Evolutionary conservation across 53 echinoderm and acorn worm genomes (phyloP), one percentile per base, ranked within the genome.

Genomic region (Astropecten irregularis): DNA sequence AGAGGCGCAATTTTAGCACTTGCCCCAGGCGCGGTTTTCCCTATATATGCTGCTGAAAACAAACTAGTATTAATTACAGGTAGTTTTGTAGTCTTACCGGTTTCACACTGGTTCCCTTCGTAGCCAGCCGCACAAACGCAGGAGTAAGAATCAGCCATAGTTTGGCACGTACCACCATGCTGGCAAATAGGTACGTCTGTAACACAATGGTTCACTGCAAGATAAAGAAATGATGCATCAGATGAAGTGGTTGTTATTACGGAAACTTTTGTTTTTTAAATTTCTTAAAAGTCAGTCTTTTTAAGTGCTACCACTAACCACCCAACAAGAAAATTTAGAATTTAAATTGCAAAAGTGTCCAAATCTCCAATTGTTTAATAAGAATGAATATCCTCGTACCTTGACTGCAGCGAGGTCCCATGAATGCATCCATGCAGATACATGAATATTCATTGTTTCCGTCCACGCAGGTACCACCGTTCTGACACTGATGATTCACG

Each of bases 381-480:
- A n/a, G n/a, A n/a, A n/a, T n/a, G n/a, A n/a, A n/a, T n/a, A n/a
- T n/a, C n/a, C n/a, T n/a, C n/a, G 11, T 79, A 79, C 79, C 62
- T 79, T 20, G 20, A 14, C 26, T 48, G 36, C 79, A 79, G 32
- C 11, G 44, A 31, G 46, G 30, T 30, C 79, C 79, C 79, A 27
- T 46, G 34, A 61, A 79, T 4, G 61, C 79, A 18, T 16, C 2
- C 4, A 18, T n/a, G 23, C 79, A 79, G 47, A 10, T 30, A 33
- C 79, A 79, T 48, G 63, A 61, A 47, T 79, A 79, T n/a, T 40
- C 32, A 47, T 79, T 34, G 3, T 61, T 2, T 4, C 44, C 62
- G 30, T 79, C 79, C 35, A n/a, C 9, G 44, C 79, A 79, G 46
- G 48, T 71, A 2, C 50, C 79, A n/a, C 62, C 79, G 18, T 79